These are phyloP conservation scores for Cyanoderma ruficeps DNA, from an alignment of 2,113 vertebrate species.

Conservation along the genomic window DNA sequence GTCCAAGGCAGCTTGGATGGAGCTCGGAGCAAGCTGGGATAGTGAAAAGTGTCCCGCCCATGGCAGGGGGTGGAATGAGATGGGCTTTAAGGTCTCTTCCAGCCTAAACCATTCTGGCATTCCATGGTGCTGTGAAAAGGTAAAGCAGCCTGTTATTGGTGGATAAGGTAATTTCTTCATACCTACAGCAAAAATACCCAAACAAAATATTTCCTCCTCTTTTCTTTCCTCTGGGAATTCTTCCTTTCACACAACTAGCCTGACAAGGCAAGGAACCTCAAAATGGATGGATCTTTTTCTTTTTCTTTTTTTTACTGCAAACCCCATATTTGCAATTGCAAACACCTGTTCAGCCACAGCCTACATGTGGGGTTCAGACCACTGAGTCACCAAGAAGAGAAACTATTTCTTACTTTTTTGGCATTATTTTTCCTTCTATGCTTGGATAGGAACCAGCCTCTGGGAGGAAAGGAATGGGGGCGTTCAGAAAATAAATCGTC, in stretches of 20 bases:
- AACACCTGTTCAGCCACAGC: not conserved
- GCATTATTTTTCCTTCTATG: not conserved
- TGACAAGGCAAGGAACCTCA: not conserved
- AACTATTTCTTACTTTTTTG: not conserved
- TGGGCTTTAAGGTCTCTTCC: not conserved
- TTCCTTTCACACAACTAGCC: not conserved
- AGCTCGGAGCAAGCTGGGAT: not conserved
- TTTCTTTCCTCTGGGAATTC: not conserved
- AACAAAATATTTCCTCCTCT: not conserved
- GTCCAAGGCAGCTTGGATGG: rapidly evolving
- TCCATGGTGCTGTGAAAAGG: not conserved
- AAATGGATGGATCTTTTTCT: not conserved
- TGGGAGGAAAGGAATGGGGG: conserved; percentile 7
- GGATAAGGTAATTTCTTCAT: not conserved
- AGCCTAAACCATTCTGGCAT: not conserved
- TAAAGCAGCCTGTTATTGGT: not conserved
- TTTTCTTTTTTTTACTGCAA: not conserved
- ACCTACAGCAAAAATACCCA: not conserved
- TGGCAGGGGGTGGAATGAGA: not conserved
- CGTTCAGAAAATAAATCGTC: conserved; percentile 1
- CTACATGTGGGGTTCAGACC: not conserved
- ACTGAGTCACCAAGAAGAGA: not conserved
- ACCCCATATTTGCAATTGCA: not conserved
- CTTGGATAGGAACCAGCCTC: not conserved
- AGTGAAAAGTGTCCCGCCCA: not conserved